Evolutionary conservation across 2,888 invertebrate genomes (phyloP), one percentile per base, ranked within the genome.

Genomic region (Sisyra terminalis): DNA sequence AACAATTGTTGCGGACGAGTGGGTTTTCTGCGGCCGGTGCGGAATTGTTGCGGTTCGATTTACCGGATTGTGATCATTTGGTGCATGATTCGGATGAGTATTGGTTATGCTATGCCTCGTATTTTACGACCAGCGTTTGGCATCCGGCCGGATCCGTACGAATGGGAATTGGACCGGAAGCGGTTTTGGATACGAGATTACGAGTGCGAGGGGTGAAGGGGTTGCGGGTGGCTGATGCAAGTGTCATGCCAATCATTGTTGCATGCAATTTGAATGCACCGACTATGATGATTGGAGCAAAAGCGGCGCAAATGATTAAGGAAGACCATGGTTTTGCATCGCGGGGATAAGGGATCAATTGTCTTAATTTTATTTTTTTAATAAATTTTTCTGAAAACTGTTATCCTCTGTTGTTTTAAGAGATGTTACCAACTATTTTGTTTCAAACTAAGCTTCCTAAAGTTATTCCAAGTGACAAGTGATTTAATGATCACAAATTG

Each of bases 101-200:
- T 53, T 71, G 73, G 70, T 59, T 60, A 46, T 78, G 78, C 52
- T 65, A 71, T 32, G 64, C 71, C 4, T 60, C 64, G n/a, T 62
- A 70, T 46, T 63, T 71, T 56, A 65, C 64, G 8, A 60, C 66
- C 1, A 70, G 72, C 1, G 54, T 71, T 18, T 81, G 76, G 57
- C 82, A 84, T 55, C 75, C 78, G 1, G 72, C 73, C 1, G 77
- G 82, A 38, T 79, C 78, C 1, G 71, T 71, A 39, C 75, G 74
- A 57, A 83, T 83, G 78, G 81, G 78, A 1, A 57, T 61, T 1
- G 45, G 48, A 1, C 43, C 47, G 0, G 69, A 73, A 51, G 60
- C 69, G 1, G 75, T 76, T 0, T 70, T 75, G 2, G 65, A 69
- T 50, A 48, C 60, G 1, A 51, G 65, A 10, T 57, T 72, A 44